phyloP scores from a whole-genome alignment of 2,888 invertebrate genomes.

The Tigriopus californicus region DNA sequence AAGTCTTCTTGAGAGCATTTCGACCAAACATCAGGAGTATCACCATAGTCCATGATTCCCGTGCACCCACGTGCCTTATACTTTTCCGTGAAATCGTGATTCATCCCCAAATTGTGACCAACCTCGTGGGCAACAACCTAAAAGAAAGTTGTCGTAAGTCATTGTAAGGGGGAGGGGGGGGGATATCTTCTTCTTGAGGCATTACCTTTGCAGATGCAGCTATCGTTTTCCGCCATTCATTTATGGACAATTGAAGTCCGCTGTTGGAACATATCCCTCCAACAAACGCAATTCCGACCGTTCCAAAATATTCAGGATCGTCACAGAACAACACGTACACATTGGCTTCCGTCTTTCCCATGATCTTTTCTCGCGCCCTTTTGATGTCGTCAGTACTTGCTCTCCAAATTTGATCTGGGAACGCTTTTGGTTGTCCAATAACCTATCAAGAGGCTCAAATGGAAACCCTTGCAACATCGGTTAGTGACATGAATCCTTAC shows the following conservation, averaged over 20 bases:
- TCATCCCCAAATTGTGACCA: conserved; percentile 5
- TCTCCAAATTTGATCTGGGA: background rate
- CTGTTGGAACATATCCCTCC: background rate
- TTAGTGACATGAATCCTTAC: too few relatives aligned
- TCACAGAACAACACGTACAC: background rate
- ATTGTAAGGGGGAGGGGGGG: too few relatives aligned
- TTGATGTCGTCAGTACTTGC: background rate
- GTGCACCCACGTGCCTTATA: background rate
- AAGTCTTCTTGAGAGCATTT: conserved; percentile 1
- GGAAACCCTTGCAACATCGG: background rate
- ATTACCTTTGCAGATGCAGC: background rate
- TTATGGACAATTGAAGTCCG: background rate
- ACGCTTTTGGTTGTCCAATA: background rate
- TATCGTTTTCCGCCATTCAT: conserved; percentile 1
- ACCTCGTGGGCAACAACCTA: conserved; percentile 1
- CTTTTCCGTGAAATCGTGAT: background rate
- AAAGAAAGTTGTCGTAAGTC: too few relatives aligned
- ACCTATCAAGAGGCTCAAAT: background rate
- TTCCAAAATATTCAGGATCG: background rate
- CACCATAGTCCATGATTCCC: conserved; percentile 9
- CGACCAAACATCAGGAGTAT: background rate
- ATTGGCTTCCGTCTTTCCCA: background rate
- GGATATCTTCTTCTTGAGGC: too few relatives aligned
- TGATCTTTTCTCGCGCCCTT: background rate
- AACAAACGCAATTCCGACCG: conserved; percentile 4